A percentile compares a stretch with the other conserved stretches of the same genome.
These are phyloP conservation scores for Hormiphora californensis DNA, from an alignment of 37 sponge, comb jelly and placozoan species.

Conservation along the genomic window DNA sequence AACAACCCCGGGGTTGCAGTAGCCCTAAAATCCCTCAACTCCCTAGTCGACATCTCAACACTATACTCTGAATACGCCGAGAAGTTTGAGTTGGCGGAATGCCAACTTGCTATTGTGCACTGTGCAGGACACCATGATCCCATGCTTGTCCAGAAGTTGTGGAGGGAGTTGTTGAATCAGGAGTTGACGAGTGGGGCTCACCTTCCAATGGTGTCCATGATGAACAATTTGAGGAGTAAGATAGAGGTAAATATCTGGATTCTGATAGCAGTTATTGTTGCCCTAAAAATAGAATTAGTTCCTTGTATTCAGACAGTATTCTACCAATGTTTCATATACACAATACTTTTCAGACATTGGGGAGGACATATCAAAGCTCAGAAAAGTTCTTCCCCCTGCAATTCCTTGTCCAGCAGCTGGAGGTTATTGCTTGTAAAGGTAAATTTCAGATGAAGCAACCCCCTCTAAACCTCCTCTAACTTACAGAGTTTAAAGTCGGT, in stretches of 20 bases:
- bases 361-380: neutral
- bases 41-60: conserved; percentile 15
- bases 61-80: conserved; percentile 75
- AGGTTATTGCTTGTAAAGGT: conserved; percentile 32
- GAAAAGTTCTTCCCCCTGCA: conserved; percentile 37
- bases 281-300: no score
- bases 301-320: no score
- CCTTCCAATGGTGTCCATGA: conserved; percentile 14
- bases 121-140: conserved; percentile 91
- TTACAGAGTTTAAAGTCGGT: no score
- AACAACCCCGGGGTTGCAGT: neutral
- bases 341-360: no score
- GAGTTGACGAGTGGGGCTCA: neutral
- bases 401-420: conserved; percentile 31
- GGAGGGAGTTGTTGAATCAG: conserved; percentile 62
- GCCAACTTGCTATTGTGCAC: conserved; percentile 88
- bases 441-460: neutral
- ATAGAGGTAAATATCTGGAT: no score
- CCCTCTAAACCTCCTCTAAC: neutral
- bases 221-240: neutral
- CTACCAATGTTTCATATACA: no score
- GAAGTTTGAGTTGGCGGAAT: conserved; percentile 79
- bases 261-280: no score
- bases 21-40: neutral
- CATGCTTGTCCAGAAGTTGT: conserved; percentile 73